phyloP scores from a whole-genome alignment of 2,888 invertebrate genomes.

The Drosophila maculinotata region DNA sequence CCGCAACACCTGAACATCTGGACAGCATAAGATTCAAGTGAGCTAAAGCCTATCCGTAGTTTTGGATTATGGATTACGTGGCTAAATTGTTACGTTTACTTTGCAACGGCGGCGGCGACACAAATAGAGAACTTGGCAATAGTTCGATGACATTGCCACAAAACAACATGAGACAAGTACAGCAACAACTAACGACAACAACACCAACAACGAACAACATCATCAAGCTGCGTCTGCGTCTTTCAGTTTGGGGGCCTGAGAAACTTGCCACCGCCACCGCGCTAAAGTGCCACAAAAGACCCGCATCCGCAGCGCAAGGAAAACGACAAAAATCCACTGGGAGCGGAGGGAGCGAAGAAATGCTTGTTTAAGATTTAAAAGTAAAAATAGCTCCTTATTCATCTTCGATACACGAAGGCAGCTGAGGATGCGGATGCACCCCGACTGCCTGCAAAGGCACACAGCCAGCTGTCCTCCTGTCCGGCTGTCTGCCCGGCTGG shows the following conservation, averaged over 20 bases:
- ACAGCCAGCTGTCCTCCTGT: conserved; percentile 10
- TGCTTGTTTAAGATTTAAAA: conserved; percentile 77
- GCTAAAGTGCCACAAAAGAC: conserved; percentile 58
- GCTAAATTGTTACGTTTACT: conserved; percentile 28
- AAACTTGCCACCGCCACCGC: conserved; percentile 59
- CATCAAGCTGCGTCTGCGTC: conserved; percentile 56
- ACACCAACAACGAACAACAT: conserved; percentile 50
- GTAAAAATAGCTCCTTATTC: conserved; percentile 84
- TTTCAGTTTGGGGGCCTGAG: conserved; percentile 46
- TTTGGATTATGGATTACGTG: conserved; percentile 34
- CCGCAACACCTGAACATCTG: conserved; percentile 55
- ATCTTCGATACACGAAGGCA: conserved; percentile 78
- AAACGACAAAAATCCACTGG: conserved; percentile 42
- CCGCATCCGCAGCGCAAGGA: conserved; percentile 47
- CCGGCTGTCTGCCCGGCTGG: not conserved
- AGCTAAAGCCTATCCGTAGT: conserved; percentile 29
- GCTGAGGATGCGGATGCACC: conserved; percentile 59
- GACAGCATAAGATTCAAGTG: conserved; percentile 16
- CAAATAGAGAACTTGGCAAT: conserved; percentile 54
- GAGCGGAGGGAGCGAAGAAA: conserved; percentile 19
- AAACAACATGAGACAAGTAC: conserved; percentile 47
- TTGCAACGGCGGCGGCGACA: conserved; percentile 4
- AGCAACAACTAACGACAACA: conserved; percentile 23
- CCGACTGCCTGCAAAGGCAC: conserved; percentile 16
- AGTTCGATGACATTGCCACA: conserved; percentile 72